Evolutionary conservation across 2,888 invertebrate species (phyloP).

Genomic region (Habroteleia sp.): DNA sequence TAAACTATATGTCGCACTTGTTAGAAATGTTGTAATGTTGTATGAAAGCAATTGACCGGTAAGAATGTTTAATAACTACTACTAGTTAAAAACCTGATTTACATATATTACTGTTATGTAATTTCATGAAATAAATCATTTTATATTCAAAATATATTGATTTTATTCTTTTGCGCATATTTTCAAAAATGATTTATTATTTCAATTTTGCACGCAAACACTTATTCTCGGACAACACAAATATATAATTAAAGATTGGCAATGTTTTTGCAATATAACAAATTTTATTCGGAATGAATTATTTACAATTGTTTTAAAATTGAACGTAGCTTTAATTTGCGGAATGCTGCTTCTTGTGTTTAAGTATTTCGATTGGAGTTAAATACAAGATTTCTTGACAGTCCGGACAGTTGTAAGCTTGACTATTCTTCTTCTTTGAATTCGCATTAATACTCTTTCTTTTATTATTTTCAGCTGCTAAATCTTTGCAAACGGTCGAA

Average conservation of each 20-base stretch:
- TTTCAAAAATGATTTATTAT: no score
- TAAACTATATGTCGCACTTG: conserved; percentile 75
- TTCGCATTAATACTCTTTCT: conserved; percentile 70
- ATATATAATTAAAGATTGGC: no score
- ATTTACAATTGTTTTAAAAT: not conserved
- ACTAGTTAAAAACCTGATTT: conserved; percentile 77
- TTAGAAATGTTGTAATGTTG: conserved; percentile 75
- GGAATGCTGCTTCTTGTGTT: conserved; percentile 86
- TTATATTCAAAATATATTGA: conserved; percentile 68
- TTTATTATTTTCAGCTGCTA: conserved; percentile 68
- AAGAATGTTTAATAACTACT: conserved; percentile 72
- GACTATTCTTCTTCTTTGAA: conserved; percentile 83
- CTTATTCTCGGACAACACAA: no score
- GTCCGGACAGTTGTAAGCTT: conserved; percentile 86
- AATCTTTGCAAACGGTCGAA: conserved; percentile 80
- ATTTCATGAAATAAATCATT: conserved; percentile 76
- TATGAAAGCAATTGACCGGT: conserved; percentile 75
- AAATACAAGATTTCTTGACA: conserved; percentile 87
- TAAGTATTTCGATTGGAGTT: conserved; percentile 91
- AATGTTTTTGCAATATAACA: no score
- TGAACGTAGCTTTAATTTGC: conserved; percentile 1
- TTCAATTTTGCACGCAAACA: no score
- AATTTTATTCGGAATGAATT: no score
- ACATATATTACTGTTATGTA: conserved; percentile 76
- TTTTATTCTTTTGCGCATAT: no score